Evolutionary conservation across 2,888 invertebrate genomes (phyloP).

Genomic region (Melanotus villosus): DNA sequence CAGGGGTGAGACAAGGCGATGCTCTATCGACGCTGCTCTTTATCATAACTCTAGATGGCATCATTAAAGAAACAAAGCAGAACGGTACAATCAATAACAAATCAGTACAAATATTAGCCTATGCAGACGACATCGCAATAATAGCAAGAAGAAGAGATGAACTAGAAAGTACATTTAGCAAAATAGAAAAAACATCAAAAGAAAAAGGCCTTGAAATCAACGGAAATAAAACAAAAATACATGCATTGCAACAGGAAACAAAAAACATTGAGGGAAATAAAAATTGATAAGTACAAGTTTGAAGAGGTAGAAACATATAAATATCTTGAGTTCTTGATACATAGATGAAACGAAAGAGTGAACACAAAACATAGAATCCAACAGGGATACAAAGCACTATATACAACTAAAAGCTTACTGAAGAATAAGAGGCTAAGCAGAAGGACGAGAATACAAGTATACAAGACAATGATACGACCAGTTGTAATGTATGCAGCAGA

Average conservation of each 20-base stretch:
- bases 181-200: neutral
- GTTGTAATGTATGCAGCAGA: neutral
- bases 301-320: conserved; percentile 4
- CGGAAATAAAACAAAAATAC: neutral
- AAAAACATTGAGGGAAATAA: neutral
- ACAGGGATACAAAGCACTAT: neutral
- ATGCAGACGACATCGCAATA: conserved; percentile 1
- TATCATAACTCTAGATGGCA: conserved; percentile 1
- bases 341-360: conserved; percentile 1
- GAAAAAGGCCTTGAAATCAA: conserved; percentile 4
- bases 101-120: neutral
- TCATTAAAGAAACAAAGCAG: conserved; percentile 5
- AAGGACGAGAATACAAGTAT: neutral
- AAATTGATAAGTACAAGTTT: conserved; percentile 5
- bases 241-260: neutral
- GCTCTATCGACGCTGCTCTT: neutral
- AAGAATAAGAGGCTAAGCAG: conserved; percentile 1
- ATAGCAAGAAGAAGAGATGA: neutral
- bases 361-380: neutral
- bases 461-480: neutral
- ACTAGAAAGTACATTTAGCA: neutral
- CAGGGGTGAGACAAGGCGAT: too few relatives aligned
- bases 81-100: conserved; percentile 1
- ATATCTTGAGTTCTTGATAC: neutral
- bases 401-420: neutral